Evolutionary conservation across 2,113 vertebrate species (phyloP), one percentile per base, ranked within the genome.

Genomic region (Corythaeola cristata): DNA sequence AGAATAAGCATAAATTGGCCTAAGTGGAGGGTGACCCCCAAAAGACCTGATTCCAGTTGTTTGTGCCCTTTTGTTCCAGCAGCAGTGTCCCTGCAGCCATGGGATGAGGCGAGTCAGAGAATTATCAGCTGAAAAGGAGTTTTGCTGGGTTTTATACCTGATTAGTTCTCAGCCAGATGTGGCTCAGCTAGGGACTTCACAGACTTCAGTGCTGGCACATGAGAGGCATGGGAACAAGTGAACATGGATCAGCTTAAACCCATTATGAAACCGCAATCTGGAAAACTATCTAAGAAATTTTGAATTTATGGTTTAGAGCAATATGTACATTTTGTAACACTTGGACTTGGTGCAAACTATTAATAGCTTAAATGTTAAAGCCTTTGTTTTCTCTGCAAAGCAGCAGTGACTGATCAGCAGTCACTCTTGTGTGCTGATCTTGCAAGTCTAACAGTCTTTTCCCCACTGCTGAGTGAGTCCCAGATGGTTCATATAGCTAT

Each of bases 401-500:
- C 86, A 87, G 66, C 73, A 86, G 63, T 75, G 80, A 37, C 60
- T 95, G 91, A 95, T 88, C 86, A 89, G 95, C 84, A 94, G 33
- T 77, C 89, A 82, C 60, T 89, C 84, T 66, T 55, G 73, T 0
- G 1, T 94, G 92, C 86, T 95, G 95, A 95, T 86, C 92, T 77
- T 74, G 88, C 90, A 94, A 95, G 33, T 39, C 62, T 86, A 69
- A 69, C 78, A 77, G 53, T 45, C 59, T 84, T 96, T 93, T 86
- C 35, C 75, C 56, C 52, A 55, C 72, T 92, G 92, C 82, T 86
- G 81, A 92, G 93, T 59, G 92, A 95, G 72, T 93, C 93, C 93
- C 95, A 95, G 92, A 90, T 93, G 93, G 93, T 93, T 93, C 79
- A 37, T 77, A 96, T 3, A 90, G 85, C 50, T 88, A 74, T 92